Evolutionary conservation across 2,888 invertebrate genomes (phyloP).

Genomic region (Xestoiulus laeticollis): DNA sequence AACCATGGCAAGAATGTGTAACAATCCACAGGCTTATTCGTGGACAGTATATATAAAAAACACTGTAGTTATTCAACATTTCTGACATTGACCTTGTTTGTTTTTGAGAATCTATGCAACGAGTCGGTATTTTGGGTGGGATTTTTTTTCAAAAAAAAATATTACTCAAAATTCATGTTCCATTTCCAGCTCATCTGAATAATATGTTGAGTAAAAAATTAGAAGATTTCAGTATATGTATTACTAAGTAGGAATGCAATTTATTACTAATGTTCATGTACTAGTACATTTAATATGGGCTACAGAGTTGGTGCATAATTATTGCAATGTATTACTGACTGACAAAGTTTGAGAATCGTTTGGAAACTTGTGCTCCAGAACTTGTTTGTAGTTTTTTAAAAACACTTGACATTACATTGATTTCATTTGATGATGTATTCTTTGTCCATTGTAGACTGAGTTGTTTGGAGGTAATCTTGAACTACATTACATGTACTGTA

Average conservation of each 20-base stretch:
- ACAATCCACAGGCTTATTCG: constrained; percentile 19
- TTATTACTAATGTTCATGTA: neutral
- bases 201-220: neutral
- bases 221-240: neutral
- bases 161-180: too few relatives aligned
- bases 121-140: neutral
- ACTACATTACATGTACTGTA: too few relatives aligned
- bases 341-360: too few relatives aligned
- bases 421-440: too few relatives aligned
- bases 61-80: neutral
- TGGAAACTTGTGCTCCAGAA: too few relatives aligned
- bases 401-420: too few relatives aligned
- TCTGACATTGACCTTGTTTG: constrained; percentile 30
- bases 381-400: too few relatives aligned
- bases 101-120: neutral
- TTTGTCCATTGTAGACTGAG: too few relatives aligned
- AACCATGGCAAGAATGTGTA: constrained; percentile 43
- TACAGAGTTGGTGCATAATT: too few relatives aligned
- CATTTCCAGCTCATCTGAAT: neutral
- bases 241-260: neutral
- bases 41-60: neutral
- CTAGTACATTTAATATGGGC: too few relatives aligned
- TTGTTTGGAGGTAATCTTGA: too few relatives aligned
- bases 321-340: too few relatives aligned
- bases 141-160: neutral